These are phyloP conservation scores for Spicauda simplicius DNA, from an alignment of 2,888 invertebrate genomes.

Conservation along the genomic window DNA sequence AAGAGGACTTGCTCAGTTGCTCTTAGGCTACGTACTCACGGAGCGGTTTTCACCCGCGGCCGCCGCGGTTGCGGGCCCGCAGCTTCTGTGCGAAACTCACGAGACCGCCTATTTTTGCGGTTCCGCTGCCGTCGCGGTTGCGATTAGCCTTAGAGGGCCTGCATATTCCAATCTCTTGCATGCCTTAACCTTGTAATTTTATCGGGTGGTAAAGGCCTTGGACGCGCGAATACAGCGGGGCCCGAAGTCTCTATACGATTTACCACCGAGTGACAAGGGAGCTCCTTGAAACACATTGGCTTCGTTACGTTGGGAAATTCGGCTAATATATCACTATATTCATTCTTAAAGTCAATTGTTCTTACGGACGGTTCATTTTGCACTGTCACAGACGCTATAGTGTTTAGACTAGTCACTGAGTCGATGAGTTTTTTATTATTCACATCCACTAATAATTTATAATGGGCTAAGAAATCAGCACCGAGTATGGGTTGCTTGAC, in stretches of 20 bases:
- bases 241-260: conserved; percentile 48
- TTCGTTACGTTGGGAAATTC: conserved; percentile 2
- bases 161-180: conserved; percentile 60
- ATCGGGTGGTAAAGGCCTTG: conserved; percentile 33
- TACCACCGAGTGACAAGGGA: conserved; percentile 18
- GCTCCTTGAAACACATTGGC: conserved; percentile 7
- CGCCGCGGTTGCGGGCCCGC: no score
- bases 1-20: conserved; percentile 53
- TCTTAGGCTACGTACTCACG: no score
- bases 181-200: conserved; percentile 31
- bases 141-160: conserved; percentile 68
- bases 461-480: conserved; percentile 2
- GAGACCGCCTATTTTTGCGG: no score
- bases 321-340: conserved; percentile 7
- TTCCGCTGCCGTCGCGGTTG: no score
- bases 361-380: background rate
- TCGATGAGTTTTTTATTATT: conserved; percentile 9
- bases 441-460: conserved; percentile 1
- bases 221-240: conserved; percentile 19
- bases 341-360: conserved; percentile 6
- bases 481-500: no score
- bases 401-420: conserved; percentile 3
- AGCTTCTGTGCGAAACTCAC: no score
- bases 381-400: background rate
- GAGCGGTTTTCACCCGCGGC: no score